A percentile compares a stretch with the other conserved stretches of the same genome.
Conservation (phyloP, 2,888 invertebrate genomes). For the Amiota communis region DNA sequence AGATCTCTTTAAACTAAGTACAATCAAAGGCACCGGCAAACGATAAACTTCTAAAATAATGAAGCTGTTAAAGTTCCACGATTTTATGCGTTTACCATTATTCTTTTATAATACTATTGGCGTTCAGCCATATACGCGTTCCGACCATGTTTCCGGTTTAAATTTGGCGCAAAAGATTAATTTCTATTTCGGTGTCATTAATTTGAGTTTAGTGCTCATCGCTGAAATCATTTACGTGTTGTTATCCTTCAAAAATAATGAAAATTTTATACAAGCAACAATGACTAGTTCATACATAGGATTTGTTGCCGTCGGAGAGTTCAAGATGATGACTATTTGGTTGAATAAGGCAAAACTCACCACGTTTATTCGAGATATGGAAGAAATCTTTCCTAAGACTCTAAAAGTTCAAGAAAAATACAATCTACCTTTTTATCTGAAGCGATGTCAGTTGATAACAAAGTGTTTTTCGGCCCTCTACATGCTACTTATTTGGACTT, state of each 20-base stretch:
- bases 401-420: constrained; percentile 42
- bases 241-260: constrained; percentile 46
- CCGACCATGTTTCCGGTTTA: not conserved
- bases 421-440: constrained; percentile 46
- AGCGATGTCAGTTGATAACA: constrained; percentile 48
- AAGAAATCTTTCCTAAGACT: constrained; percentile 52
- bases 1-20: not conserved
- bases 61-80: constrained; percentile 31
- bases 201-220: constrained; percentile 42
- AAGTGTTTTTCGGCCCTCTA: constrained; percentile 61
- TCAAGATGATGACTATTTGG: constrained; percentile 65
- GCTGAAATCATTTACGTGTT: constrained; percentile 57
- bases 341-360: constrained; percentile 52
- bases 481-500: constrained; percentile 66
- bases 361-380: constrained; percentile 51
- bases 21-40: not conserved
- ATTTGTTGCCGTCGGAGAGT: constrained; percentile 57
- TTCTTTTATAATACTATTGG: constrained; percentile 45
- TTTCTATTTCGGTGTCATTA: constrained; percentile 13
- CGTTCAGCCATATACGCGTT: constrained; percentile 38
- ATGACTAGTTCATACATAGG: constrained; percentile 66
- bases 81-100: constrained; percentile 47
- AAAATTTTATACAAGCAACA: constrained; percentile 60
- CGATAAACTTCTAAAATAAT: not conserved
- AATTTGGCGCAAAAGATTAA: not conserved